Evolutionary conservation across 2,888 invertebrate species (phyloP).

Genomic region (Synanthedon formicaeformis): DNA sequence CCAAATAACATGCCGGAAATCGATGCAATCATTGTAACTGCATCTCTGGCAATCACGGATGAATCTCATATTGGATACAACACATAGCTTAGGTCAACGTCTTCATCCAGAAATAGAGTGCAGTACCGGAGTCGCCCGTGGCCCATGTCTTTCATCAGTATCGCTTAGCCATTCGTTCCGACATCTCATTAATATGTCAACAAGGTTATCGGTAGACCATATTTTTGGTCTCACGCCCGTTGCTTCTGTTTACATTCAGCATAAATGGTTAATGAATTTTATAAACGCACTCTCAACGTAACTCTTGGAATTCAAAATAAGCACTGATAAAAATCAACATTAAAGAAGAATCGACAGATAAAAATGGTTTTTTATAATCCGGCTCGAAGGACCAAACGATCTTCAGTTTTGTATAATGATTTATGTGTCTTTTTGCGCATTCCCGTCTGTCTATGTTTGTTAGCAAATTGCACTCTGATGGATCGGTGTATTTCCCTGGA

Average conservation of each 20-base stretch:
- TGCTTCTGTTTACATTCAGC: constrained; percentile 28
- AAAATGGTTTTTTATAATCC: no score
- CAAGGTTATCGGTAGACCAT: constrained; percentile 51
- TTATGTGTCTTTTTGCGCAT: not conserved
- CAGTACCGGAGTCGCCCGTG: constrained; percentile 25
- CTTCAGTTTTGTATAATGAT: no score
- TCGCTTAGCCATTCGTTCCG: constrained; percentile 49
- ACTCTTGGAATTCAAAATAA: not conserved
- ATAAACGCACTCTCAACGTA: constrained; percentile 3
- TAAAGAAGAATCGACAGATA: no score
- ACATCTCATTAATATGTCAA: constrained; percentile 61
- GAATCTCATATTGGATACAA: constrained; percentile 18
- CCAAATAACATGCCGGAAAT: no score
- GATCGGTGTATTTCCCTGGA: constrained; percentile 31
- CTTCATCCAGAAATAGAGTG: constrained; percentile 52
- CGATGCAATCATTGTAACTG: constrained; percentile 11
- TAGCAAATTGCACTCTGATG: constrained; percentile 29
- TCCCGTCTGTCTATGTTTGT: constrained; percentile 11
- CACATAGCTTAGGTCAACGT: constrained; percentile 47
- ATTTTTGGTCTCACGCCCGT: constrained; percentile 23
- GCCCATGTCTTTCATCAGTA: constrained; percentile 51
- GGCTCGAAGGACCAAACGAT: no score
- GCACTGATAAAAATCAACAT: no score
- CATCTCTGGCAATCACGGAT: constrained; percentile 25
- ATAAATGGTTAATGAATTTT: constrained; percentile 4